Percentiles rank a stretch among this genome's conserved stretches.
These are phyloP conservation scores for Paralinhomoeus sp. DNA, from an alignment of 2,888 invertebrate species.

Conservation along the genomic window DNA sequence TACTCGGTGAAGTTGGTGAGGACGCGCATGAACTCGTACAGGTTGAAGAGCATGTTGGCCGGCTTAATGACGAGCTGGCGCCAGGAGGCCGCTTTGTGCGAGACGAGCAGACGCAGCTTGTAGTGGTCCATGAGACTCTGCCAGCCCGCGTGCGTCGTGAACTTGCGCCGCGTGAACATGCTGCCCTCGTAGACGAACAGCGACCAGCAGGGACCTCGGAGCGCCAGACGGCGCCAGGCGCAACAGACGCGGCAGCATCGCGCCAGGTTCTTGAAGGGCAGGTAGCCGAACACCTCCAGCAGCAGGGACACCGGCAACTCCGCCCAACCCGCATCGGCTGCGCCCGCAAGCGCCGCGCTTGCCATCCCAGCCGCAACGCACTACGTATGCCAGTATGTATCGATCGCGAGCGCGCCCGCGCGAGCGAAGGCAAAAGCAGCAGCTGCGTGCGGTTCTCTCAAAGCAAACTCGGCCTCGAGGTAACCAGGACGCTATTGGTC, in stretches of 20 bases:
- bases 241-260: slow-evolving; percentile 46
- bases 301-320: too few relatives aligned
- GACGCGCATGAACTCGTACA: slow-evolving; percentile 60
- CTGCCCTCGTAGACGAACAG: slow-evolving; percentile 46
- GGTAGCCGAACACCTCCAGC: slow-evolving; percentile 45
- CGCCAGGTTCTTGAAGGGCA: slow-evolving; percentile 45
- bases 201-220: slow-evolving; percentile 50
- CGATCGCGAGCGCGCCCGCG: too few relatives aligned
- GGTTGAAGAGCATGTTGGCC: slow-evolving; percentile 51
- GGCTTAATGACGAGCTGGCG: slow-evolving; percentile 45
- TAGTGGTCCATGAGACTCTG: slow-evolving; percentile 51
- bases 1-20: slow-evolving; percentile 32
- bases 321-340: too few relatives aligned
- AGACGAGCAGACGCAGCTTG: slow-evolving; percentile 41
- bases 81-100: slow-evolving; percentile 43
- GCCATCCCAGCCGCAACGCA: too few relatives aligned
- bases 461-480: too few relatives aligned
- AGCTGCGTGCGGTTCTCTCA: too few relatives aligned
- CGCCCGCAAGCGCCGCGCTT: too few relatives aligned
- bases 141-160: slow-evolving; percentile 59
- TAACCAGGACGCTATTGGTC: too few relatives aligned
- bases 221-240: slow-evolving; percentile 42
- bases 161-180: slow-evolving; percentile 48
- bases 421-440: too few relatives aligned
- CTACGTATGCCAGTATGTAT: too few relatives aligned